Conservation (phyloP, 2,888 invertebrate genomes). For the Orthosia gracilis region DNA sequence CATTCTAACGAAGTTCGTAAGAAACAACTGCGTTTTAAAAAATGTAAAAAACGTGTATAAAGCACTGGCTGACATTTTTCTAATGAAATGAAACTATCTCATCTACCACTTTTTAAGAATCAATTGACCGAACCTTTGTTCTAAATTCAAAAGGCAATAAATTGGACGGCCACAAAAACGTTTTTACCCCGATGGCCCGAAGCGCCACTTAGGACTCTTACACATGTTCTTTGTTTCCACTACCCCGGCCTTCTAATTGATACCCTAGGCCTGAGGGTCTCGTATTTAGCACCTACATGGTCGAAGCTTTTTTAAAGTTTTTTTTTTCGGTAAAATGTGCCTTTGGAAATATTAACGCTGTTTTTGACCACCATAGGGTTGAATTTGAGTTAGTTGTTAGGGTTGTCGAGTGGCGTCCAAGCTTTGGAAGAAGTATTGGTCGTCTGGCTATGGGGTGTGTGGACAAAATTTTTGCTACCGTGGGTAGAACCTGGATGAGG, state of each 20-base stretch:
- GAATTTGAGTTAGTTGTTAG: constrained; percentile 67
- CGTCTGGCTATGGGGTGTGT: too few relatives aligned
- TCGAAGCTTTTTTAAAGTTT: constrained; percentile 52
- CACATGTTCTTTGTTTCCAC: constrained; percentile 79
- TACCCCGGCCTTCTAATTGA: constrained; percentile 79
- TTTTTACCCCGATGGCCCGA: constrained; percentile 72
- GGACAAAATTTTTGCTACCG: too few relatives aligned
- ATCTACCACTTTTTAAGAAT: constrained; percentile 11
- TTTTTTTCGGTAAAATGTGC: constrained; percentile 65
- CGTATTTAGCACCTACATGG: constrained; percentile 85
- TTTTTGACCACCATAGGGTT: constrained; percentile 73
- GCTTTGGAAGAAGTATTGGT: background rate
- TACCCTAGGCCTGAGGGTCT: constrained; percentile 74
- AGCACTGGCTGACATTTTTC: too few relatives aligned
- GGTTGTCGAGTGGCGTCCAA: constrained; percentile 64
- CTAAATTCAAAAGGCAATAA: constrained; percentile 63
- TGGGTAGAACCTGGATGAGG: too few relatives aligned
- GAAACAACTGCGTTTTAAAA: too few relatives aligned
- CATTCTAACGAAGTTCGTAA: too few relatives aligned
- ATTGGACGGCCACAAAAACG: constrained; percentile 71
- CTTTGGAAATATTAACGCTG: constrained; percentile 69
- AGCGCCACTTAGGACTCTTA: constrained; percentile 85
- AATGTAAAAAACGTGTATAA: too few relatives aligned
- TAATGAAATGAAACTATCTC: background rate
- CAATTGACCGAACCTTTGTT: constrained; percentile 34